A percentile compares a stretch with the other conserved stretches of the same genome.
Evolutionary conservation across 2,113 vertebrate species (phyloP).

Genomic region (Eretmodus cyanostictus): DNA sequence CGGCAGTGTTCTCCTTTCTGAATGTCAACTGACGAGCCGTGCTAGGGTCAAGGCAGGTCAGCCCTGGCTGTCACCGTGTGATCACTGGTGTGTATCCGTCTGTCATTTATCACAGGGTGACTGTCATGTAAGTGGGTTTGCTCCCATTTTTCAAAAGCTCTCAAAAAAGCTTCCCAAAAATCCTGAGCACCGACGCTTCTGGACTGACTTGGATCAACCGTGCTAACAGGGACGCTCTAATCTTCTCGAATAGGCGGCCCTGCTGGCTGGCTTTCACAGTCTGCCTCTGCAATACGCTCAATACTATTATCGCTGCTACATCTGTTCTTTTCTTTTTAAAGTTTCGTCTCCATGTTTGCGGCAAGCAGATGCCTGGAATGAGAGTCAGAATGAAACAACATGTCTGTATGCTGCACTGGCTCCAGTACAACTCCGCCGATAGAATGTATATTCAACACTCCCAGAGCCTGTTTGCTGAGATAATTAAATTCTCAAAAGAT

Average conservation of each 20-base stretch:
- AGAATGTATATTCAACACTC: conserved; percentile 43
- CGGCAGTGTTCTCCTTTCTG: not conserved
- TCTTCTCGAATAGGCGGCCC: not conserved
- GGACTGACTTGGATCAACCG: conserved; percentile 21
- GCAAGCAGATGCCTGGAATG: not conserved
- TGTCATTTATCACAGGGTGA: not conserved
- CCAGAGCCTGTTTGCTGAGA: conserved; percentile 64
- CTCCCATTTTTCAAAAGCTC: not conserved
- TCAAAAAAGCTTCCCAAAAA: not conserved
- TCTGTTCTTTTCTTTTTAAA: not conserved
- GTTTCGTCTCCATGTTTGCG: not conserved
- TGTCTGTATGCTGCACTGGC: conserved; percentile 7
- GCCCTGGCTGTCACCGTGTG: not conserved
- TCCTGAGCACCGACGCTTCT: not conserved
- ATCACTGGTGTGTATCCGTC: not conserved
- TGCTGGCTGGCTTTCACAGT: not conserved
- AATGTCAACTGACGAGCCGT: not conserved
- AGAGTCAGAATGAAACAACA: not conserved
- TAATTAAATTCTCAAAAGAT: conserved; percentile 73
- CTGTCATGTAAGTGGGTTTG: not conserved
- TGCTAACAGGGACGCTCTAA: not conserved
- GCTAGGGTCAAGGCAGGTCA: not conserved
- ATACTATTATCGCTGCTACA: not conserved
- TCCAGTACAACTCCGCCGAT: conserved; percentile 12
- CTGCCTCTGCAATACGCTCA: not conserved